Evolutionary conservation across 2,888 invertebrate species (phyloP).

Genomic region (Xestia sexstrigata): DNA sequence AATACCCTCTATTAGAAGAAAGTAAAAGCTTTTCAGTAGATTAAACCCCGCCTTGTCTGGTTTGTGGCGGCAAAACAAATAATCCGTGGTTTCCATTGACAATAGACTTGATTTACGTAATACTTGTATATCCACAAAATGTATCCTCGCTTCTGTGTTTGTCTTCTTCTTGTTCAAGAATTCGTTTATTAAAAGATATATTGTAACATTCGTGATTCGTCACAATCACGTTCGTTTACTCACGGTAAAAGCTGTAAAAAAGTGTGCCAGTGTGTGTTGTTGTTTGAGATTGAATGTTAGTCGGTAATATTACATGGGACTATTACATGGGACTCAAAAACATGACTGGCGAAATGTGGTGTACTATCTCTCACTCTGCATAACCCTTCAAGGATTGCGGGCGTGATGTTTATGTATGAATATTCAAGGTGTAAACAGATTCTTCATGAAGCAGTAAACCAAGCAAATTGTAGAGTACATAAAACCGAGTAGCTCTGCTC

Average conservation of each 20-base stretch:
- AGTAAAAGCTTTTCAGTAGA: constrained; percentile 10
- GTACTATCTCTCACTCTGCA: too few relatives aligned
- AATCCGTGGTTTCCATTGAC: neutral
- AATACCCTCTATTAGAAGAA: neutral
- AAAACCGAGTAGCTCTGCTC: too few relatives aligned
- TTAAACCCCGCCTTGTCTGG: constrained; percentile 2
- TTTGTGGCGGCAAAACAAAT: neutral
- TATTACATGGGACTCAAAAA: too few relatives aligned
- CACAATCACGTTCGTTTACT: neutral
- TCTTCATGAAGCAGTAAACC: too few relatives aligned
- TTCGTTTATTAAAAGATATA: neutral
- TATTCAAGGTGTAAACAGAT: too few relatives aligned
- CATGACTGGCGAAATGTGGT: too few relatives aligned
- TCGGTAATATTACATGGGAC: neutral
- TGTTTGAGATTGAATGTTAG: neutral
- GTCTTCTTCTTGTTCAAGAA: neutral
- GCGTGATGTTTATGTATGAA: too few relatives aligned
- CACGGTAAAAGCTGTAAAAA: too few relatives aligned
- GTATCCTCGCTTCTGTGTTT: neutral
- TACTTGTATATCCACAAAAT: constrained; percentile 7
- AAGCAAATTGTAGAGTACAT: too few relatives aligned
- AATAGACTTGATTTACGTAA: constrained; percentile 26
- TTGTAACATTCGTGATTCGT: constrained; percentile 3
- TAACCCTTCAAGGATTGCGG: too few relatives aligned
- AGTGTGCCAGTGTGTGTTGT: too few relatives aligned